phyloP scores from a whole-genome alignment of 2,888 invertebrate species.

The Agrochola litura region DNA sequence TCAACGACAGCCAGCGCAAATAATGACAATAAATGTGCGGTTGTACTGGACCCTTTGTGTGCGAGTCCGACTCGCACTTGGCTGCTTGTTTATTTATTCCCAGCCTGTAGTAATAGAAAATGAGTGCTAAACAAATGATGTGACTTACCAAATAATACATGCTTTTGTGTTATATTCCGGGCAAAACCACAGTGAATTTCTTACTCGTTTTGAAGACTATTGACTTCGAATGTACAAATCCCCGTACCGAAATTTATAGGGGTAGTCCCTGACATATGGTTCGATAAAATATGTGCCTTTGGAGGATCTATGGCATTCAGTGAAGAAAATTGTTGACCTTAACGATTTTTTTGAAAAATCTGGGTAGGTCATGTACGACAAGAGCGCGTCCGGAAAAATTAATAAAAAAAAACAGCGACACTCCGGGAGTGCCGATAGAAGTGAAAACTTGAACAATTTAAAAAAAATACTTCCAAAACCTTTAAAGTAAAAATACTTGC shows the following conservation, averaged over 20 bases:
- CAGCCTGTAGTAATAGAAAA: no score
- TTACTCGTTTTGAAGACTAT: neutral
- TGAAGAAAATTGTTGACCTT: conserved; percentile 14
- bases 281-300: conserved; percentile 9
- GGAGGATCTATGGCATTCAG: conserved; percentile 16
- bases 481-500: no score
- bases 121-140: neutral
- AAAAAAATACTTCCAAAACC: no score
- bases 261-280: conserved; percentile 28
- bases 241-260: conserved; percentile 24
- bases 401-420: no score
- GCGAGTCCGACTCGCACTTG: no score
- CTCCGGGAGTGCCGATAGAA: no score
- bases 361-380: no score
- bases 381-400: neutral
- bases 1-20: no score
- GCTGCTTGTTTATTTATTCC: no score
- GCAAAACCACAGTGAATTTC: neutral
- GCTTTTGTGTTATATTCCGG: neutral
- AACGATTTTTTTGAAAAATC: neutral
- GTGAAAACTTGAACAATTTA: no score
- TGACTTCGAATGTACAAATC: conserved; percentile 28
- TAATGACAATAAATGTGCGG: no score
- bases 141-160: neutral
- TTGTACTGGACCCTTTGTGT: no score